Evolutionary conservation across 2,113 vertebrate species (phyloP), one percentile per base, ranked within the genome.

Genomic region (Thalassoma bifasciatum): DNA sequence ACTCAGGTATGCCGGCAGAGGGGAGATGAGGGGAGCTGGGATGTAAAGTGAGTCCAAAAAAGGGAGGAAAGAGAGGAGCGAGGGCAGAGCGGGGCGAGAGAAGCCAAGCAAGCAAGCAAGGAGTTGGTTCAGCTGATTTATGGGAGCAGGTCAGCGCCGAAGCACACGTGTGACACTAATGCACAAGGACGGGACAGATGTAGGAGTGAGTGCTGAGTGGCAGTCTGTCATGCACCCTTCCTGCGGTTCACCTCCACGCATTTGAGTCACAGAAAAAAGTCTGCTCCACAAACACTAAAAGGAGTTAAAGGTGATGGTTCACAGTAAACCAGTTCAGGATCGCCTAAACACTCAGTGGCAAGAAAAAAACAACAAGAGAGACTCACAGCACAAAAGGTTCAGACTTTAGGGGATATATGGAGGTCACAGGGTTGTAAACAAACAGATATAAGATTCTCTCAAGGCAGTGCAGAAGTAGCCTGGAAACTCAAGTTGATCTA

Each of bases 101-200:
- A 66, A 52, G 46, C 17, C 52, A 49, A 53, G 61, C 53, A 38
- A 53, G 61, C 53, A 38, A 74, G 61, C 52, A 44, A 74, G 59
- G 50, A 71, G 69, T 52, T 30, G 36, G 63, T 65, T 47, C 1
- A 52, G 52, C 66, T 91, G 89, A 90, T 92, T 89, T 82, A 87
- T 81, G 81, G 75, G 78, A 77, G 77, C 72, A 73, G 89, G 90
- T 89, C 87, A 87, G 76, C 54, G 70, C 64, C 52, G 30, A 62
- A 56, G 89, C 79, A 64, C 73, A 73, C 52, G 14, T 79, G 87
- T 90, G 87, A 93, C 79, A 74, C 69, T 88, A 88, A 93, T 87
- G 84, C 86, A 87, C 79, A 87, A 91, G 82, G 90, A 92, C 82
- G 42, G 80, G 86, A 90, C 90, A 86, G 87, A 88, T 86, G 87